phyloP scores from a whole-genome alignment of 2,888 invertebrate genomes.

The Dione juno region DNA sequence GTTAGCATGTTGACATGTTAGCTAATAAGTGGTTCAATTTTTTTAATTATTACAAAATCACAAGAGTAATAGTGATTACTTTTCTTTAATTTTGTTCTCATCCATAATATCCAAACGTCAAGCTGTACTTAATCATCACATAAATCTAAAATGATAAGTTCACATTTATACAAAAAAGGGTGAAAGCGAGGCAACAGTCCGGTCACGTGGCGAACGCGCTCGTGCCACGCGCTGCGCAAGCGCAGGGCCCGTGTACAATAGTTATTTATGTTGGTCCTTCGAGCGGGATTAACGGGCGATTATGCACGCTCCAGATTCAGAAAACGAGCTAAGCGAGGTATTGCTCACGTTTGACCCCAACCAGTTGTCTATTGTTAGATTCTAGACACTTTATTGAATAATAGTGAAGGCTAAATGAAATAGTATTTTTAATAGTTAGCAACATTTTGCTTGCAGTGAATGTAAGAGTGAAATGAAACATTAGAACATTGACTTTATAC shows the following conservation, averaged over 20 bases:
- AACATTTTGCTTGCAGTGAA: neutral
- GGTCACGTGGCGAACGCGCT: conserved; percentile 79
- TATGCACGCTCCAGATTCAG: conserved; percentile 81
- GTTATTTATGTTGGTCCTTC: conserved; percentile 67
- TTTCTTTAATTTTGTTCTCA: neutral
- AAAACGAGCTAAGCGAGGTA: conserved; percentile 65
- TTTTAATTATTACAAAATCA: neutral
- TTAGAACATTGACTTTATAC: neutral
- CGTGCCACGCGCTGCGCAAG: conserved; percentile 72
- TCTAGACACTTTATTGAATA: conserved; percentile 25
- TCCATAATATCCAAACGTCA: neutral
- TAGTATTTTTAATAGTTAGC: neutral
- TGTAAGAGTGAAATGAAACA: neutral
- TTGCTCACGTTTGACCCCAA: conserved; percentile 61
- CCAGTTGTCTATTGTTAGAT: conserved; percentile 60
- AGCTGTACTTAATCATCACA: conserved; percentile 26
- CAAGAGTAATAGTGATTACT: neutral
- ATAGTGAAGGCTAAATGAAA: neutral
- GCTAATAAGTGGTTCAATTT: too few species aligned
- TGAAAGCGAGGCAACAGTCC: conserved; percentile 66
- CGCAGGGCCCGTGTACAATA: conserved; percentile 58
- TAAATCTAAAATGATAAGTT: conserved; percentile 46
- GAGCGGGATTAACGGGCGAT: conserved; percentile 78
- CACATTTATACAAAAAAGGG: conserved; percentile 67
- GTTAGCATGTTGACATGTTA: too few species aligned